Conservation (phyloP, 2,797 vertebrate genomes). For the Danio choprae region DNA sequence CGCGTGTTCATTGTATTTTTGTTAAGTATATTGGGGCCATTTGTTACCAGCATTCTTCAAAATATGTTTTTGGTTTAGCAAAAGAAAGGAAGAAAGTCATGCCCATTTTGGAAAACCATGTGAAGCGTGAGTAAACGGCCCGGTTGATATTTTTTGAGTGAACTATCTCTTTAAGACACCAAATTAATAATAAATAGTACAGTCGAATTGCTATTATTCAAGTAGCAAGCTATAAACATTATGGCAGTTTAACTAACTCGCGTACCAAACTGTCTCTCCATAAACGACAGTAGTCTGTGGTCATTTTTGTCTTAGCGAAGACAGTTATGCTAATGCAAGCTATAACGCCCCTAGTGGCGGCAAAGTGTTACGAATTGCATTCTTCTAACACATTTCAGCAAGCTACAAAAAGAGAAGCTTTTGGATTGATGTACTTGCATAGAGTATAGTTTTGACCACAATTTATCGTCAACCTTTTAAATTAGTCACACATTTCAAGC, state of each 20-base stretch:
- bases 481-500: not conserved
- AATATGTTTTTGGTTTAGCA: not conserved
- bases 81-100: not conserved
- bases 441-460: slow-evolving; percentile 5
- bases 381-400: slow-evolving; percentile 6
- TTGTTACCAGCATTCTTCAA: not conserved
- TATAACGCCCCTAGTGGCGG: not conserved
- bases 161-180: not conserved
- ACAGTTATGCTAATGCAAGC: not conserved
- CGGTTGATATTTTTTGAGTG: not conserved
- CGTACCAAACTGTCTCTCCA: not conserved
- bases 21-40: no score
- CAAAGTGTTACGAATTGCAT: not conserved
- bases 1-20: no score
- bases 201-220: not conserved
- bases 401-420: not conserved
- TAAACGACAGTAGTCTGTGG: not conserved
- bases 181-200: not conserved
- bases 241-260: not conserved
- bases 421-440: slow-evolving; percentile 6
- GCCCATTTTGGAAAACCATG: not conserved
- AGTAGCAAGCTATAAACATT: not conserved
- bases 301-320: not conserved
- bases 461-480: slow-evolving; percentile 34
- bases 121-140: not conserved